These are phyloP conservation scores for Coptodon rendalli DNA, from an alignment of 2,113 vertebrate species.

Conservation along the genomic window DNA sequence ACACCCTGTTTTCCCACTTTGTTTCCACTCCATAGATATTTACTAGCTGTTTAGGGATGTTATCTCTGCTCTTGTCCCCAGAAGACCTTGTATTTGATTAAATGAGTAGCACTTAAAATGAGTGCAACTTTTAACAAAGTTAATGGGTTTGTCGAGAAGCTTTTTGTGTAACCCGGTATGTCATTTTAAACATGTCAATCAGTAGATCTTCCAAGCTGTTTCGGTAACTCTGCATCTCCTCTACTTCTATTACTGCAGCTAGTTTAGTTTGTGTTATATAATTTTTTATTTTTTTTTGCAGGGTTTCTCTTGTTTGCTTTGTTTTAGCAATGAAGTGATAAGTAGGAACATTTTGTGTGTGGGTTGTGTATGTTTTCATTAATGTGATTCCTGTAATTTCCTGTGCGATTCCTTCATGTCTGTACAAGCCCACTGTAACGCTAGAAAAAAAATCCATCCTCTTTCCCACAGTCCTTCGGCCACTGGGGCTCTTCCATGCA, in stretches of 20 bases:
- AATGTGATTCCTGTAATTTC: background rate
- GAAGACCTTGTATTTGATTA: constrained; percentile 58
- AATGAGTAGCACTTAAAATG: constrained; percentile 59
- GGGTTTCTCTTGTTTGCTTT: background rate
- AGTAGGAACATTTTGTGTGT: background rate
- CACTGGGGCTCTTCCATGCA: constrained; percentile 42
- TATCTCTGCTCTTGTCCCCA: constrained; percentile 25
- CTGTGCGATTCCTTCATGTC: background rate
- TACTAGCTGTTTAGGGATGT: background rate
- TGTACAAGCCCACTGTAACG: background rate
- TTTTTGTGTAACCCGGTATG: constrained; percentile 24
- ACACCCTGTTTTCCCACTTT: background rate
- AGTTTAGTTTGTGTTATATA: background rate
- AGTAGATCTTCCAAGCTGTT: background rate
- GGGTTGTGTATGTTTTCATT: background rate
- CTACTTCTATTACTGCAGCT: background rate
- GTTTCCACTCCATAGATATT: constrained; percentile 2
- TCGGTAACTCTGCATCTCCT: background rate
- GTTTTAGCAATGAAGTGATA: background rate
- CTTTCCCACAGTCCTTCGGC: constrained; percentile 14
- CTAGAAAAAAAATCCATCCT: background rate
- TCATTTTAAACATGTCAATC: constrained; percentile 17
- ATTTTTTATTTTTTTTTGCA: background rate
- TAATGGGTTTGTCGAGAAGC: constrained; percentile 41
- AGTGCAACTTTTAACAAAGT: constrained; percentile 64